phyloP scores from a whole-genome alignment of 2,113 vertebrate species.

The Nycticebus coucang region DNA sequence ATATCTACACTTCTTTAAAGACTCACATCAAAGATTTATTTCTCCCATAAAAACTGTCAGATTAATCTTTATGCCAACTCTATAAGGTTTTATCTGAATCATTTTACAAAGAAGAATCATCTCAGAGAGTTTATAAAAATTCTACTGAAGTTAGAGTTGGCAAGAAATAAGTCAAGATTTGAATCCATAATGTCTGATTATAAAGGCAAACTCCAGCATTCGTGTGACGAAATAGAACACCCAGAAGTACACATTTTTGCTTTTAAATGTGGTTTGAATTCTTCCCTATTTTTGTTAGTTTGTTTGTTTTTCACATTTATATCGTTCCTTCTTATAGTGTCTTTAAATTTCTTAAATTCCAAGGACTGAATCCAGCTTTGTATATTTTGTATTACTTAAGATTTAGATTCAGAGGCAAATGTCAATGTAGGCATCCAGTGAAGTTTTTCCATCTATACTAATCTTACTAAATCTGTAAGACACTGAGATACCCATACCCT shows the following conservation, averaged over 20 bases:
- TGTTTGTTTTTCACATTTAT: not conserved
- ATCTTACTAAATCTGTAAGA: not conserved
- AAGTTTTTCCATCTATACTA: not conserved
- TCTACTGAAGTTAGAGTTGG: not conserved
- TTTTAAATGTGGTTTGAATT: not conserved
- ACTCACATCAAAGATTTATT: not conserved
- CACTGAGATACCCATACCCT: not conserved
- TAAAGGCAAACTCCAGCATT: not conserved
- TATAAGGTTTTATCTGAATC: not conserved
- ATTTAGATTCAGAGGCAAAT: not conserved
- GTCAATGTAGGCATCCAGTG: not conserved
- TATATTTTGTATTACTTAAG: not conserved
- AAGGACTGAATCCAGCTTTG: not conserved
- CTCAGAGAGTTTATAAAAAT: not conserved
- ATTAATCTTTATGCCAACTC: constrained; percentile 4
- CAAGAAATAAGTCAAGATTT: not conserved
- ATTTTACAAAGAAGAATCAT: not conserved
- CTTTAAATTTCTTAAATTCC: constrained; percentile 25
- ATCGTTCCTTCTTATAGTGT: not conserved
- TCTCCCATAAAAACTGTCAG: not conserved
- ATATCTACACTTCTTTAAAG: not conserved
- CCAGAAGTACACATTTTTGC: not conserved
- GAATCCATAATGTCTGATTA: not conserved
- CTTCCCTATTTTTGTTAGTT: not conserved
- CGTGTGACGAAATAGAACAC: not conserved